Evolutionary conservation across 2,113 vertebrate species (phyloP).

Genomic region (Baryphthengus martii): DNA sequence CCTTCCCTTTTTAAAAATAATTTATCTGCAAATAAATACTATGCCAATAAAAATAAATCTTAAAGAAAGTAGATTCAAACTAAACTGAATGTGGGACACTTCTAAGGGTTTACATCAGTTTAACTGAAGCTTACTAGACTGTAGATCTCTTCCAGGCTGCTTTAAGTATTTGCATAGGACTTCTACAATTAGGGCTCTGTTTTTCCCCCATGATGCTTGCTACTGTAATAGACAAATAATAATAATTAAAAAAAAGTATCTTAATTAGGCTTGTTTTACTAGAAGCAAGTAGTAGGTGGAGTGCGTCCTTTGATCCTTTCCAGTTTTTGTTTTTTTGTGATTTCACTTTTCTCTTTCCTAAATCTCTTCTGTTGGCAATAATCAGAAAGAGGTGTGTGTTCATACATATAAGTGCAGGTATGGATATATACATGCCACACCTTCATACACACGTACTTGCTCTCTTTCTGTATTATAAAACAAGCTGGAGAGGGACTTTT

Average conservation of each 20-base stretch:
- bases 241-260: background rate
- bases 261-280: constrained; percentile 1
- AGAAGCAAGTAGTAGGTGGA: background rate
- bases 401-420: background rate
- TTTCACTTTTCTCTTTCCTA: background rate
- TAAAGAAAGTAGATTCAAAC: background rate
- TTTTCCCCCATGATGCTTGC: background rate
- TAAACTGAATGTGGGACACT: background rate
- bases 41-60: background rate
- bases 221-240: background rate
- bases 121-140: background rate
- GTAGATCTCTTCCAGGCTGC: background rate
- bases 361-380: background rate
- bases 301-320: background rate
- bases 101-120: background rate
- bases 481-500: no score
- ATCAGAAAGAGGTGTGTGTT: background rate
- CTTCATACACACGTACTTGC: background rate
- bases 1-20: background rate
- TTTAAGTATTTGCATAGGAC: background rate
- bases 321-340: background rate
- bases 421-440: background rate
- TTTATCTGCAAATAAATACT: background rate
- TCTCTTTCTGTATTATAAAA: background rate
- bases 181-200: background rate